A percentile compares a stretch with the other conserved stretches of the same genome.
These are phyloP conservation scores for Sitta europaea DNA, from an alignment of 2,113 vertebrate genomes.

Conservation along the genomic window DNA sequence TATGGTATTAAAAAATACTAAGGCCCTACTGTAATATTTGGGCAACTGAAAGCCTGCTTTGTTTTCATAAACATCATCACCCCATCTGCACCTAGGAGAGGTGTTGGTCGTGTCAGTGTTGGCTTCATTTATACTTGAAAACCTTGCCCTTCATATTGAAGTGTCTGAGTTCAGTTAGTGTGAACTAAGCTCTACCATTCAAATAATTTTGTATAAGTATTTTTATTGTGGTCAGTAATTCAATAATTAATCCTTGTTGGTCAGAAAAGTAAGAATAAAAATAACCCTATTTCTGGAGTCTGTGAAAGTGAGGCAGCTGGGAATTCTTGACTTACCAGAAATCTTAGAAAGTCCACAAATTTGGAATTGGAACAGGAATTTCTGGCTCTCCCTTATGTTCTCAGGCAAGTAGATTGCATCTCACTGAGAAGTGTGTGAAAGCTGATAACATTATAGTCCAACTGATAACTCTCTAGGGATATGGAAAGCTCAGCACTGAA, in stretches of 20 bases:
- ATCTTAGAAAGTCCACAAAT: slow-evolving; percentile 2
- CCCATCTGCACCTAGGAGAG: not conserved
- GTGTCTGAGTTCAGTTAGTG: not conserved
- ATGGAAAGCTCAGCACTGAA: slow-evolving; percentile 16
- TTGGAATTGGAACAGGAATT: slow-evolving; percentile 46
- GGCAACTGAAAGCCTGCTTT: not conserved
- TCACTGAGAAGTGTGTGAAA: slow-evolving; percentile 15
- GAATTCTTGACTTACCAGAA: slow-evolving; percentile 29
- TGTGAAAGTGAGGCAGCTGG: slow-evolving; percentile 11
- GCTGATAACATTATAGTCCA: slow-evolving; percentile 50
- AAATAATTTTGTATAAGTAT: not conserved
- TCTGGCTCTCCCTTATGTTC: slow-evolving; percentile 30
- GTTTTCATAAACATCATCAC: not conserved
- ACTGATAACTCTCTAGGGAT: slow-evolving; percentile 23
- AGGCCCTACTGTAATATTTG: not conserved
- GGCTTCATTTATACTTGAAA: not conserved
- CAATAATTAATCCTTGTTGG: not conserved
- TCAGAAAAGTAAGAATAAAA: not conserved
- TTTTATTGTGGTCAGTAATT: not conserved
- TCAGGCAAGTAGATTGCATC: slow-evolving; percentile 27
- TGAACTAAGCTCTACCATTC: not conserved
- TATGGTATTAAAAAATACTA: not conserved
- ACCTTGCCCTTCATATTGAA: not conserved
- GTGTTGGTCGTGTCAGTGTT: not conserved
- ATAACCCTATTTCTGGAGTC: not conserved